phyloP scores from a whole-genome alignment of 2,888 invertebrate species.

The Leucania comma region DNA sequence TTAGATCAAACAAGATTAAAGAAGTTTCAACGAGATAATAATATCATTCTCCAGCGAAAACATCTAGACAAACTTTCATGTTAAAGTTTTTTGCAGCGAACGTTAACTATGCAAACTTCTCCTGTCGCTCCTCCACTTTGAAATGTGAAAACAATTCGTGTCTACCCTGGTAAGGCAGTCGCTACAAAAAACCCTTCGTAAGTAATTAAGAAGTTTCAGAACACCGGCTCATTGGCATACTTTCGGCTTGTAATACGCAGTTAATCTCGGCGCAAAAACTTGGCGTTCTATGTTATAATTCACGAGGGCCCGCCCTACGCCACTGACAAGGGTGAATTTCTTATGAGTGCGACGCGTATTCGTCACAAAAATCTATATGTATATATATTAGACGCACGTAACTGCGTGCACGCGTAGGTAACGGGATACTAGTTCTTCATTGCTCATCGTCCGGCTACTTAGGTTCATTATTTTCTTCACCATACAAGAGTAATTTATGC shows the following conservation, averaged over 20 bases:
- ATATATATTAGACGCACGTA: background rate
- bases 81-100: constrained; percentile 70
- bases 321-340: constrained; percentile 85
- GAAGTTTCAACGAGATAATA: constrained; percentile 64
- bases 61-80: constrained; percentile 65
- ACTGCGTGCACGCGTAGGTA: constrained; percentile 58
- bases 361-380: constrained; percentile 83
- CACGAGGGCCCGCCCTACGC: constrained; percentile 79
- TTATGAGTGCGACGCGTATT: constrained; percentile 82
- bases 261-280: constrained; percentile 87
- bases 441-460: constrained; percentile 66
- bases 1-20: constrained; percentile 58
- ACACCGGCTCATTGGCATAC: constrained; percentile 86
- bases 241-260: constrained; percentile 86
- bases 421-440: constrained; percentile 69
- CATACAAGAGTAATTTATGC: constrained; percentile 71
- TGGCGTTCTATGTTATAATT: constrained; percentile 85
- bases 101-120: constrained; percentile 76
- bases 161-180: constrained; percentile 71
- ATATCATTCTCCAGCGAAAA: constrained; percentile 66
- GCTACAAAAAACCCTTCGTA: constrained; percentile 79
- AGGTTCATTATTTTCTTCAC: constrained; percentile 66
- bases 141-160: constrained; percentile 78
- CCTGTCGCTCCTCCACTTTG: constrained; percentile 71
- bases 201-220: constrained; percentile 87